Percentiles rank a stretch among this genome's conserved stretches.
phyloP scores from a whole-genome alignment of 2,113 vertebrate genomes.

The mouse (Mus musculus) region DNA sequence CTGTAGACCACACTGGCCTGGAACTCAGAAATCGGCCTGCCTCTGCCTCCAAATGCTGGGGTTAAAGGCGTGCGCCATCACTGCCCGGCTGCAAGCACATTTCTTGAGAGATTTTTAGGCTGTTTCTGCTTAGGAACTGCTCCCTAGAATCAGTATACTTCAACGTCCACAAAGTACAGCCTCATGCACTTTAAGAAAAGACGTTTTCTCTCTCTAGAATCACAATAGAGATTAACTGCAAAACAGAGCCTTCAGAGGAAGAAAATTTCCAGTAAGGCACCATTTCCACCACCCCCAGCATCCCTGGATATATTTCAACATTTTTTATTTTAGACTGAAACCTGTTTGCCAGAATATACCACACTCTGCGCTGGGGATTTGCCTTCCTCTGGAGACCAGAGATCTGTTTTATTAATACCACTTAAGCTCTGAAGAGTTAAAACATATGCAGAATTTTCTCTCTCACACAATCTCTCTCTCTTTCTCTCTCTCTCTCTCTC shows the following conservation, averaged over 20 bases:
- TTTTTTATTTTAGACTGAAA: conserved; percentile 68
- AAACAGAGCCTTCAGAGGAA: conserved; percentile 33
- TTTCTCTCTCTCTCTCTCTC: background rate
- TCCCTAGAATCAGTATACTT: background rate
- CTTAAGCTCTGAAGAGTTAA: conserved; percentile 46
- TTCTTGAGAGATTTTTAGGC: background rate
- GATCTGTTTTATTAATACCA: conserved; percentile 73
- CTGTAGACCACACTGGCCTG: too few relatives aligned
- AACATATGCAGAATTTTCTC: background rate
- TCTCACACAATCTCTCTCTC: background rate
- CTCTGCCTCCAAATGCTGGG: too few relatives aligned
- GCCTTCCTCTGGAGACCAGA: conserved; percentile 61
- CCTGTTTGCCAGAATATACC: conserved; percentile 40
- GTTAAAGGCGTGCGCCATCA: too few relatives aligned
- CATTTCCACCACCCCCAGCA: background rate
- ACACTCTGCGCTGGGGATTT: conserved; percentile 48
- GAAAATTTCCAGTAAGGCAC: conserved; percentile 54
- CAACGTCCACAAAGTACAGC: background rate
- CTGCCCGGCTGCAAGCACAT: background rate
- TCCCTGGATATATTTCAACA: conserved; percentile 43
- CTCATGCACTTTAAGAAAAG: conserved; percentile 40
- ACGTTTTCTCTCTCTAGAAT: conserved; percentile 35
- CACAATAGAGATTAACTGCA: conserved; percentile 28
- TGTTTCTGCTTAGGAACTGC: background rate
- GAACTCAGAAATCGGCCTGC: too few relatives aligned